A percentile compares a stretch with the other conserved stretches of the same genome.
phyloP scores from a whole-genome alignment of 1,140 invertebrate genomes.

The Ceratina japonica region DNA sequence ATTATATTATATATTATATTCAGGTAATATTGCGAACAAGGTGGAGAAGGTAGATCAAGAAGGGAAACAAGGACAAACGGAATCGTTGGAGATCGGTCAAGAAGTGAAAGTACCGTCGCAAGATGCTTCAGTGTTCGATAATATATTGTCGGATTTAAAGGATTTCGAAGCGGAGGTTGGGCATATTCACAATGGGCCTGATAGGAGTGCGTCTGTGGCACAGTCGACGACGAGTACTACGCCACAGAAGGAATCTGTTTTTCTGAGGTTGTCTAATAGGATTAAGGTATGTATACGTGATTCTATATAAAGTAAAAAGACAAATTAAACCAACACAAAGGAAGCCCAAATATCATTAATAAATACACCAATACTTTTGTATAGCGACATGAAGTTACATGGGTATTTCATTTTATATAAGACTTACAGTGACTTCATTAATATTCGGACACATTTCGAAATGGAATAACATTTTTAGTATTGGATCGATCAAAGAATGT shows the following conservation, averaged over 20 bases:
- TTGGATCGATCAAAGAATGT: no score
- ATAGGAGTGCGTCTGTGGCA: conserved; percentile 55
- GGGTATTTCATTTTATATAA: no score
- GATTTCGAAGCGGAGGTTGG: conserved; percentile 74
- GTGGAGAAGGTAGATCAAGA: conserved; percentile 49
- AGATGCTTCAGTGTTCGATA: conserved; percentile 76
- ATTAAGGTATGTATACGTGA: conserved; percentile 87
- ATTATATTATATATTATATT: no score
- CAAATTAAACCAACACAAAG: no score
- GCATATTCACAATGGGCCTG: conserved; percentile 61
- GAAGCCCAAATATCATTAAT: no score
- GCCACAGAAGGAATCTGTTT: conserved; percentile 94
- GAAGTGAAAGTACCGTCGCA: conserved; percentile 67
- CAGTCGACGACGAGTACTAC: conserved; percentile 68
- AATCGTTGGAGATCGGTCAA: conserved; percentile 50
- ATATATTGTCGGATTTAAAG: conserved; percentile 78
- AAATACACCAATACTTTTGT: no score
- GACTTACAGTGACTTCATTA: no score
- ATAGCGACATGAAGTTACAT: no score
- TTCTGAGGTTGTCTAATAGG: conserved; percentile 95
- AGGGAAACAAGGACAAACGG: conserved; percentile 36
- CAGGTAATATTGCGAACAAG: conserved; percentile 20
- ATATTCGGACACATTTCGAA: no score
- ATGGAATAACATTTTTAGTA: no score
- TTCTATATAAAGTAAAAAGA: no score